phyloP scores from a whole-genome alignment of 2,888 invertebrate genomes.

The Drosophila leonis region DNA sequence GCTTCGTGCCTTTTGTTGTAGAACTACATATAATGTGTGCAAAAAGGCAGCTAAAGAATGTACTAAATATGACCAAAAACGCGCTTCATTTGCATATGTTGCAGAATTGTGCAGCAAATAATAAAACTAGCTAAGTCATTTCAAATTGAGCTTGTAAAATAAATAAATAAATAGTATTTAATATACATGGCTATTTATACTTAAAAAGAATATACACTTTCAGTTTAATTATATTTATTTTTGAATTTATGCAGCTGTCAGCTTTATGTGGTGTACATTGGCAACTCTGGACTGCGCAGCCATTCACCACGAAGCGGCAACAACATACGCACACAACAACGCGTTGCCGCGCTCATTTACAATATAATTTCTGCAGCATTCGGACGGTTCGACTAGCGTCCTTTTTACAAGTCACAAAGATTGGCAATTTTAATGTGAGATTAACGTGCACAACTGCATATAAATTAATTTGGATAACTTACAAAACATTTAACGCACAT shows the following conservation, averaged over 20 bases:
- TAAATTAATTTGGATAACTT: no score
- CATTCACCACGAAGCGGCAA: conserved; percentile 28
- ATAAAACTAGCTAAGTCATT: not conserved
- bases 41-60: conserved; percentile 41
- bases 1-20: conserved; percentile 62
- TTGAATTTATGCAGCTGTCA: not conserved
- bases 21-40: conserved; percentile 41
- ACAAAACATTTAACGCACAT: no score
- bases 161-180: not conserved
- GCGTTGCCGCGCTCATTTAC: conserved; percentile 59
- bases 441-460: no score
- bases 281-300: conserved; percentile 18
- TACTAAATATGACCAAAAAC: conserved; percentile 31
- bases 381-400: conserved; percentile 56
- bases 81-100: conserved; percentile 14
- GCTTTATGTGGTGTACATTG: not conserved
- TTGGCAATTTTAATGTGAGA: conserved; percentile 26
- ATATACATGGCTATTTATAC: not conserved
- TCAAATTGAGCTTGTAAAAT: not conserved
- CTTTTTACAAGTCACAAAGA: conserved; percentile 36
- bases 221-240: not conserved
- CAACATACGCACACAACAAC: conserved; percentile 15
- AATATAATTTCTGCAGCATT: conserved; percentile 52
- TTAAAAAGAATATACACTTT: no score
- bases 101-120: conserved; percentile 15